Evolutionary conservation across 2,113 vertebrate genomes (phyloP).

Genomic region (Mus spicilegus): DNA sequence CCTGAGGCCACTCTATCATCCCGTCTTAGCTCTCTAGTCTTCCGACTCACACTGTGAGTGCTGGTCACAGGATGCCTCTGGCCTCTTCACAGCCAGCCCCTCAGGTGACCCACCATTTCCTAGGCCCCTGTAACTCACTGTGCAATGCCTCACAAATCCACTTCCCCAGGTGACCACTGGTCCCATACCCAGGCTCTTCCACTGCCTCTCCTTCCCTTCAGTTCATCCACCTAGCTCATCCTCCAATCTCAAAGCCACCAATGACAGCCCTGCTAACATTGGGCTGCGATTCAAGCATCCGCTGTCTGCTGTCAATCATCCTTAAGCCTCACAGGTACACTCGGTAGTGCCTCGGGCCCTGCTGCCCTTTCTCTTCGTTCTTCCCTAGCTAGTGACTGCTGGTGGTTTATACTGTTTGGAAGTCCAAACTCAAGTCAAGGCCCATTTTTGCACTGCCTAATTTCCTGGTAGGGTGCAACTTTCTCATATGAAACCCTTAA

Average conservation of each 20-base stretch:
- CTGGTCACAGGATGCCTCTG: rapidly evolving
- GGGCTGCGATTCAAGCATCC: neutral
- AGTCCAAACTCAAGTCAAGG: neutral
- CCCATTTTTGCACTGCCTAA: neutral
- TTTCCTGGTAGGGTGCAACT: neutral
- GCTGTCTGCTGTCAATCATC: rapidly evolving
- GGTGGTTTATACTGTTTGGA: neutral
- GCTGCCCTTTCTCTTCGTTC: neutral
- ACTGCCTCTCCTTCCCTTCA: rapidly evolving
- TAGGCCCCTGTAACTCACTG: neutral
- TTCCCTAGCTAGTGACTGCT: neutral
- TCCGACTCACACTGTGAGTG: rapidly evolving
- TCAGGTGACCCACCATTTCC: neutral
- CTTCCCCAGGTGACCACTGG: neutral
- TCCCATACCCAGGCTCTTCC: too few species aligned
- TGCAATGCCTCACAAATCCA: neutral
- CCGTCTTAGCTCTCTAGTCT: rapidly evolving
- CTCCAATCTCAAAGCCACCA: too few species aligned
- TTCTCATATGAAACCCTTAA: neutral
- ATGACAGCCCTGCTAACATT: rapidly evolving
- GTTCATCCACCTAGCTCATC: neutral
- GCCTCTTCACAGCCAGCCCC: rapidly evolving
- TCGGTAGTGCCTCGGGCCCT: neutral
- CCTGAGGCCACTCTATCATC: rapidly evolving
- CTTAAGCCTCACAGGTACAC: rapidly evolving